These are phyloP conservation scores for Xiphydria camelus DNA, from an alignment of 2,888 invertebrate genomes.

Conservation along the genomic window DNA sequence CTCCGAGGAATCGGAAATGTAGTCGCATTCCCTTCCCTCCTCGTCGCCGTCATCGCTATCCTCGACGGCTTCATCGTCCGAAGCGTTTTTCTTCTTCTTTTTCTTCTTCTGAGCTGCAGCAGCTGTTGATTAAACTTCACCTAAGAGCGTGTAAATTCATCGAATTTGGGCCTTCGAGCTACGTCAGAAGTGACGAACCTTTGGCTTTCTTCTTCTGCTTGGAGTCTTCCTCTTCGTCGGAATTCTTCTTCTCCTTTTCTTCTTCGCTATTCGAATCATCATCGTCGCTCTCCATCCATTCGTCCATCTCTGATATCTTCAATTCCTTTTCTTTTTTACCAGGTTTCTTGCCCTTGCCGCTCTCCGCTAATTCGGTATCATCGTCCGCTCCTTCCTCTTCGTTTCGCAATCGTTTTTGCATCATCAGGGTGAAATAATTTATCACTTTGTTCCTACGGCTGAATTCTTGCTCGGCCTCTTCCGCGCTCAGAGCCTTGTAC, in stretches of 20 bases:
- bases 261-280: slow-evolving; percentile 76
- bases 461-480: slow-evolving; percentile 98
- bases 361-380: slow-evolving; percentile 70
- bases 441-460: slow-evolving; percentile 92
- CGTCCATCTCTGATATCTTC: slow-evolving; percentile 92
- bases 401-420: slow-evolving; percentile 81
- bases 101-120: slow-evolving; percentile 55
- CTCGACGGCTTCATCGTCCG: slow-evolving; percentile 88
- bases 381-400: slow-evolving; percentile 66
- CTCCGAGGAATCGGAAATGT: slow-evolving; percentile 87
- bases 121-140: slow-evolving; percentile 6
- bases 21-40: slow-evolving; percentile 92
- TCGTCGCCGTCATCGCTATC: slow-evolving; percentile 98
- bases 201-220: slow-evolving; percentile 71
- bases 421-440: slow-evolving; percentile 95
- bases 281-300: slow-evolving; percentile 81
- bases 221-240: slow-evolving; percentile 62
- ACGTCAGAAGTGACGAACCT: no score
- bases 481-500: slow-evolving; percentile 93
- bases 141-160: slow-evolving; percentile 48
- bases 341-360: slow-evolving; percentile 46
- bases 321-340: slow-evolving; percentile 64
- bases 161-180: no score
- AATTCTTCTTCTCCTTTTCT: slow-evolving; percentile 66
- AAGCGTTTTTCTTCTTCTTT: slow-evolving; percentile 78